A percentile compares a stretch with the other conserved stretches of the same genome.
Conservation (phyloP, 2,888 invertebrate species). For the Rhingia campestris region DNA sequence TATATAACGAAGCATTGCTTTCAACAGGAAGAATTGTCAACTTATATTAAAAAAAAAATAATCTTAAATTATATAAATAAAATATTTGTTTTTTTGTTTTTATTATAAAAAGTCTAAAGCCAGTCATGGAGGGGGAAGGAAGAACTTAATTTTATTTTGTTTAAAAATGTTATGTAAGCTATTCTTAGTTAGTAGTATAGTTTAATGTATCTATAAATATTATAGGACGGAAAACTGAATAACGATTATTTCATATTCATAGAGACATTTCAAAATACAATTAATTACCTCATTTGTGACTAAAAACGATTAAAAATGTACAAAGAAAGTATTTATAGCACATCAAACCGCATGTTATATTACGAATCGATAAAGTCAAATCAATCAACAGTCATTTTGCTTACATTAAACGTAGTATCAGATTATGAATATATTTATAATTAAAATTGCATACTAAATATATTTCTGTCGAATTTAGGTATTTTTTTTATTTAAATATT, state of each 20-base stretch:
- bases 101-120: constrained; percentile 41
- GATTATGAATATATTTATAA: too few relatives aligned
- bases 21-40: constrained; percentile 57
- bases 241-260: constrained; percentile 23
- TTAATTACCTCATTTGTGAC: constrained; percentile 44
- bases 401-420: too few relatives aligned
- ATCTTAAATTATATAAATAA: constrained; percentile 19
- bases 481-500: too few relatives aligned
- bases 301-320: constrained; percentile 23
- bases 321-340: constrained; percentile 4
- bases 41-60: constrained; percentile 11
- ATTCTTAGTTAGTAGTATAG: not conserved
- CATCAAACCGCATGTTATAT: constrained; percentile 12
- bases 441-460: too few relatives aligned
- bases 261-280: constrained; percentile 29
- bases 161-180: not conserved
- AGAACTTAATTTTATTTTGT: constrained; percentile 17
- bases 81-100: not conserved
- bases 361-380: not conserved
- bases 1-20: constrained; percentile 59
- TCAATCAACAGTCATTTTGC: not conserved
- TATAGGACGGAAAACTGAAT: constrained; percentile 69
- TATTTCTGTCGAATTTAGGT: too few relatives aligned
- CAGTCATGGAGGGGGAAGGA: constrained; percentile 48
- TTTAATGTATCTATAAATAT: constrained; percentile 45